Base-by-base conservation (phyloP, 1,140 invertebrate species). In the Drosophila serrata region DNA sequence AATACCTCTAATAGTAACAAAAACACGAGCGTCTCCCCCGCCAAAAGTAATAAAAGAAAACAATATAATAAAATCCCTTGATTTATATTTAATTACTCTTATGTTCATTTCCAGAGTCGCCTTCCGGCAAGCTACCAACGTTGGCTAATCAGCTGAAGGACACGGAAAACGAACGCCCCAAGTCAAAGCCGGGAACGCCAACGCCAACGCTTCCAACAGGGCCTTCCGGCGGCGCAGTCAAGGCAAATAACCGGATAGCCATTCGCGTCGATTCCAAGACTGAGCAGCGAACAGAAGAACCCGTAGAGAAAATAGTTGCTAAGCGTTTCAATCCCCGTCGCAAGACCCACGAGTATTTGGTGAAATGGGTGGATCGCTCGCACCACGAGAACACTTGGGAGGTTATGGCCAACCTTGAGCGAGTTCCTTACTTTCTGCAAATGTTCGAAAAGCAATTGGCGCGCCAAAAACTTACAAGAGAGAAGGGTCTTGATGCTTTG, bases 351-450 rank as follows among this genome's bases (percentile, higher is more conserved):
- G 96, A 97, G 93, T 97, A 97, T 93, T 93, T 97, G 78, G 94
- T 97, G 13, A 97, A 97, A 92, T 97, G 96, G 96, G 96, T 97
- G 91, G 95, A 96, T 64, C 96, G 95, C 82, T 93, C 95, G 27
- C 95, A 95, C 82, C 95, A 96, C 64, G 94, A 95, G 60, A 97
- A 96, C 91, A 96, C 96, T 13, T 97, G 96, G 96, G 96, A 97
- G 87, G 95, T 96, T 4, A 94, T 95, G 19, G 94, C 95, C 45
- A 95, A 96, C 82, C 94, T 97, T 69, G 94, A 95, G 42, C 95
- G 95, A 8, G 97, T 96, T 82, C 96, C 96, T 86, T 94, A 95
- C 85, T 91, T 97, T 24, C 90, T 97, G 22, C 96, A 97, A 62
- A 96, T 96, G 51, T 97, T 97, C 88, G 96, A 97, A 92, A 95